Conservation (phyloP, 1,140 invertebrate genomes). For the Hycleus phaleratus region DNA sequence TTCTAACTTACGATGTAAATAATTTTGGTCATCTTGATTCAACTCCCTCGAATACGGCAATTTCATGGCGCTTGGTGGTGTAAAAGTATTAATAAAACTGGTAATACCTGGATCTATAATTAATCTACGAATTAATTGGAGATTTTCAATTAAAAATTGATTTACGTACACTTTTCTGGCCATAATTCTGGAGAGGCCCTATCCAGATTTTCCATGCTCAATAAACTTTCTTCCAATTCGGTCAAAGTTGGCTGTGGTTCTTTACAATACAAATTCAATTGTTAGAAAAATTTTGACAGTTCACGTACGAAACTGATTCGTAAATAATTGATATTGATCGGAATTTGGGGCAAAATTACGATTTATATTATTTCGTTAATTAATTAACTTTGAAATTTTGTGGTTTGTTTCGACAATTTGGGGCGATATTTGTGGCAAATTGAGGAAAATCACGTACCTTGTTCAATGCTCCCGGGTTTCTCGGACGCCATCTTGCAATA, state of each 20-base stretch:
- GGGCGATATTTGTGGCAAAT: neutral
- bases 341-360: neutral
- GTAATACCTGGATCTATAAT: constrained; percentile 61
- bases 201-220: constrained; percentile 83
- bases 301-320: neutral
- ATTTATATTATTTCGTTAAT: neutral
- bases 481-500: constrained; percentile 38
- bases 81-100: constrained; percentile 56
- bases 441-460: constrained; percentile 33
- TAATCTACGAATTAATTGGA: neutral
- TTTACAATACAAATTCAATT: constrained; percentile 32
- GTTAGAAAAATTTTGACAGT: constrained; percentile 18
- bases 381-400: too few relatives aligned
- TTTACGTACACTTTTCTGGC: constrained; percentile 81
- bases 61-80: constrained; percentile 44
- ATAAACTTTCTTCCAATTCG: constrained; percentile 58
- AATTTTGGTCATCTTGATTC: constrained; percentile 57
- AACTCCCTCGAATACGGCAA: constrained; percentile 50
- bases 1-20: constrained; percentile 60
- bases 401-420: too few relatives aligned
- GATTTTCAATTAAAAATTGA: neutral
- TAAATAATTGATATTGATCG: too few relatives aligned
- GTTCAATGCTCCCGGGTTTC: constrained; percentile 40
- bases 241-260: constrained; percentile 38
- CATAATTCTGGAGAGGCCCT: constrained; percentile 85